A percentile compares a stretch with the other conserved stretches of the same genome.
These are phyloP conservation scores for Emydoidea blandingii DNA, from an alignment of 2,797 vertebrate genomes.

Conservation along the genomic window DNA sequence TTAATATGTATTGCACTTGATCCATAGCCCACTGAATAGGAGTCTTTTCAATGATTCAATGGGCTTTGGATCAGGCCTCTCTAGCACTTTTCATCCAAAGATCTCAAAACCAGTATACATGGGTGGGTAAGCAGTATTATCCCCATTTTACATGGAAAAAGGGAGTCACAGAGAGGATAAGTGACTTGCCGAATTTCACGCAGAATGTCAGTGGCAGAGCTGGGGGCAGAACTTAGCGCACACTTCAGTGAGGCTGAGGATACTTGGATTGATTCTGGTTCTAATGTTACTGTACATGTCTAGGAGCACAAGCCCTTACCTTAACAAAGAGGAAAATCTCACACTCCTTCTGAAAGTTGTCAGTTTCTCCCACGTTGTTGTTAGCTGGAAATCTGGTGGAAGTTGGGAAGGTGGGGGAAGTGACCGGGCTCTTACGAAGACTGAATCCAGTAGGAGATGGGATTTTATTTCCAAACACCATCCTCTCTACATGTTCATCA, in stretches of 20 bases:
- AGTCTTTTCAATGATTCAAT: not conserved
- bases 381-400: conserved; percentile 25
- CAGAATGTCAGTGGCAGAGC: not conserved
- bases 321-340: conserved; percentile 77
- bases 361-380: conserved; percentile 15
- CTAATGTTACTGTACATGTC: not conserved
- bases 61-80: not conserved
- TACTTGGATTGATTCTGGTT: not conserved
- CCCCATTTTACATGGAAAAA: not conserved
- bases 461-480: not conserved
- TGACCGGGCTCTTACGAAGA: conserved; percentile 28
- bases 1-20: not conserved
- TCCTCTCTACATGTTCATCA: not conserved
- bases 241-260: not conserved
- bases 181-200: not conserved
- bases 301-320: conserved; percentile 69
- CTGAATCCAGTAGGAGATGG: conserved; percentile 4
- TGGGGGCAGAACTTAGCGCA: not conserved
- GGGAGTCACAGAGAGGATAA: not conserved
- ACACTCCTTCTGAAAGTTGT: not conserved
- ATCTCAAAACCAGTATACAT: not conserved
- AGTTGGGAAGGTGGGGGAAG: not conserved
- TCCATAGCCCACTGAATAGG: not conserved
- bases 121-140: not conserved
- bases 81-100: not conserved